These are phyloP conservation scores for Vimba vimba DNA, from an alignment of 2,113 vertebrate species.

Conservation along the genomic window DNA sequence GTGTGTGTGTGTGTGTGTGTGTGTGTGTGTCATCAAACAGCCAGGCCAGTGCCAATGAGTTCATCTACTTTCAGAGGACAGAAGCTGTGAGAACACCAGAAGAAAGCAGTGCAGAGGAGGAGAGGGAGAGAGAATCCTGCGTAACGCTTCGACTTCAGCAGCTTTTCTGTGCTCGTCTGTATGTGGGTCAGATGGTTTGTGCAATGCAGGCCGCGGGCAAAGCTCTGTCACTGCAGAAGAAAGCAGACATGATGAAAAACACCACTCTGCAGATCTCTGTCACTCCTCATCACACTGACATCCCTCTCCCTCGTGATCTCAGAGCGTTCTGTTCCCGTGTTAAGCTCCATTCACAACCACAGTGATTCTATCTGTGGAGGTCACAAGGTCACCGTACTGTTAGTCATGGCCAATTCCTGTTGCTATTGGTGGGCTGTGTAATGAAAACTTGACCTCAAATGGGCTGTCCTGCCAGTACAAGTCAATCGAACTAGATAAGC, in stretches of 20 bases:
- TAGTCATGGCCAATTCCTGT: background rate
- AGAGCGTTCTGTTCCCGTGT: background rate
- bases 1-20: no score
- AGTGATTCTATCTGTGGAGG: background rate
- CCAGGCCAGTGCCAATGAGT: conserved; percentile 1
- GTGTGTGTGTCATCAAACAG: background rate
- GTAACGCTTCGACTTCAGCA: conserved; percentile 32
- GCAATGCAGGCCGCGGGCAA: conserved; percentile 61
- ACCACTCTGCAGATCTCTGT: conserved; percentile 32
- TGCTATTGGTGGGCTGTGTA: background rate
- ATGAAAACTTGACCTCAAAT: background rate
- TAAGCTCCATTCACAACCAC: background rate
- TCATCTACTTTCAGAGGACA: conserved; percentile 16
- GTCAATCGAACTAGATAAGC: background rate
- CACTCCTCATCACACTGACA: conserved; percentile 40
- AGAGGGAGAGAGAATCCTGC: conserved; percentile 46
- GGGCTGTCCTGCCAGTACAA: background rate
- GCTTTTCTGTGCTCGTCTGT: conserved; percentile 58
- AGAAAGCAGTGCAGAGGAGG: conserved; percentile 10
- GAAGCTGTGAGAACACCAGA: background rate
- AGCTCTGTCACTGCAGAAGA: conserved; percentile 57
- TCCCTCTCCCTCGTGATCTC: background rate
- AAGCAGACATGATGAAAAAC: conserved; percentile 10
- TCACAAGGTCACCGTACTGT: background rate
- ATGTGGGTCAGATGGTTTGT: conserved; percentile 72